Conservation (phyloP, 2,113 vertebrate species). For the Elaphurus davidianus region DNA sequence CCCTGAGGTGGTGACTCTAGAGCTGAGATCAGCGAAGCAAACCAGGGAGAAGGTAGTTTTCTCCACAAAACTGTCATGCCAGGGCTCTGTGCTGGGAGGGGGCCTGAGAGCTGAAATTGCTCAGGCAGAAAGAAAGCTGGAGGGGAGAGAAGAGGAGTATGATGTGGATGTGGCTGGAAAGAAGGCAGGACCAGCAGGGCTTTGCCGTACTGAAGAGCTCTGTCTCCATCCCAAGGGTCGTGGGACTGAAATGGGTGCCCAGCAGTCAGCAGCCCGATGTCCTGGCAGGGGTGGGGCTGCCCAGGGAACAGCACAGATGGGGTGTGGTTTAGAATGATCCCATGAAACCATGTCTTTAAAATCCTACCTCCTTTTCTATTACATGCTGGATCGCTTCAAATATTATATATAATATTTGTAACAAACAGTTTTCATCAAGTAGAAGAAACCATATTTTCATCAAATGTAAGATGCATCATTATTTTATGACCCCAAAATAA, state of each 20-base stretch:
- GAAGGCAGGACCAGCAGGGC: neutral
- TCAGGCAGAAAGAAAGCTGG: neutral
- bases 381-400: neutral
- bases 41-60: neutral
- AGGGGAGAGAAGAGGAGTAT: neutral
- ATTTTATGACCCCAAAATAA: neutral
- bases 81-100: neutral
- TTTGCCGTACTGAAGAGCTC: neutral
- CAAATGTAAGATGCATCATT: neutral
- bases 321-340: neutral
- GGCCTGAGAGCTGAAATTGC: neutral
- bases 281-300: neutral
- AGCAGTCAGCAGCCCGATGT: neutral
- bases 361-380: neutral
- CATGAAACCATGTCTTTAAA: slow-evolving; percentile 8
- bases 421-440: neutral
- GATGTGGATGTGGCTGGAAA: neutral
- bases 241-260: neutral
- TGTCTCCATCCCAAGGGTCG: neutral
- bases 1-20: neutral
- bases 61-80: neutral
- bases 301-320: neutral
- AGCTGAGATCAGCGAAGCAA: neutral
- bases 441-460: neutral
- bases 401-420: neutral